phyloP scores from a whole-genome alignment of 2,113 vertebrate genomes.

The Heterotis niloticus region DNA sequence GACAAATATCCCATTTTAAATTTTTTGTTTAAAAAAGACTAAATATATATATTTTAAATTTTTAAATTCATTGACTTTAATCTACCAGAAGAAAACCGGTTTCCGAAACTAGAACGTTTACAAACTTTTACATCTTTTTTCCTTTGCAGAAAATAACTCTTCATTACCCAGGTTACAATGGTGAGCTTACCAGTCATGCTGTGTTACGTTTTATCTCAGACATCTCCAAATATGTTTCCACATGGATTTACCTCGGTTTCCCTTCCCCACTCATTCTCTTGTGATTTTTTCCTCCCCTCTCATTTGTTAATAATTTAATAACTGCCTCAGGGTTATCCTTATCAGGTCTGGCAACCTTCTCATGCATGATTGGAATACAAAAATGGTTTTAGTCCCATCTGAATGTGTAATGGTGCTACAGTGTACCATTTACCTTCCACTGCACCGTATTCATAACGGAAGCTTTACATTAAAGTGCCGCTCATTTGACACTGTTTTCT shows the following conservation, averaged over 20 bases:
- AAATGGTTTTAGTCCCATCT: slow-evolving; percentile 21
- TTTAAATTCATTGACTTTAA: too few species aligned
- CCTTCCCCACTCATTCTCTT: slow-evolving; percentile 14
- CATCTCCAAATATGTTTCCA: slow-evolving; percentile 7
- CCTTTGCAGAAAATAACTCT: too few species aligned
- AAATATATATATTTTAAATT: too few species aligned
- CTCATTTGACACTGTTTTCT: not conserved
- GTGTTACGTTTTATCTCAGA: not conserved
- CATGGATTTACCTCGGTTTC: slow-evolving; percentile 19
- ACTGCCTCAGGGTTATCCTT: slow-evolving; percentile 22
- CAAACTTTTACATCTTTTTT: too few species aligned
- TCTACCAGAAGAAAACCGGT: too few species aligned
- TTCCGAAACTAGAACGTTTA: too few species aligned
- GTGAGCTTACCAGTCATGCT: slow-evolving; percentile 1
- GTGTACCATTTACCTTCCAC: not conserved
- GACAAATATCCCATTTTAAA: too few species aligned
- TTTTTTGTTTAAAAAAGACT: too few species aligned
- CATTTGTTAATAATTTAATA: slow-evolving; percentile 28
- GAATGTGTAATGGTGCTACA: slow-evolving; percentile 7
- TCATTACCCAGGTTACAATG: not conserved
- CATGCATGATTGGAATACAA: slow-evolving; percentile 25
- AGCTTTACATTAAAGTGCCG: not conserved
- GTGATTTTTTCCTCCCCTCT: slow-evolving; percentile 10
- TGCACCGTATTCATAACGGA: not conserved
- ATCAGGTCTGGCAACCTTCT: slow-evolving; percentile 20